Base-by-base conservation (phyloP, 2,797 vertebrate species). In the Danio albolineatus region DNA sequence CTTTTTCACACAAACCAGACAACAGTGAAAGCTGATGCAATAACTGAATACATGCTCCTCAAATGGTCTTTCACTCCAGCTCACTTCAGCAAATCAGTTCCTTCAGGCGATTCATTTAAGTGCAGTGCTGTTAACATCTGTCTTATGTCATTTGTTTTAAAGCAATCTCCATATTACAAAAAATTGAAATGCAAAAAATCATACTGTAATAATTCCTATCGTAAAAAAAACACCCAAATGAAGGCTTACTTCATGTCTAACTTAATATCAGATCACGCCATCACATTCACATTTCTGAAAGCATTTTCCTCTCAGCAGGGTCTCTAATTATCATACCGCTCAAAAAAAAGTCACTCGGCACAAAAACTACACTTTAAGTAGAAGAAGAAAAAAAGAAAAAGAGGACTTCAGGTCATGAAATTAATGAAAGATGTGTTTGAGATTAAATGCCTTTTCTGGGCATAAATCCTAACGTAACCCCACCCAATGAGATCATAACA, bases 401-500 rank as follows among this genome's bases (percentile, higher is more conserved):
- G 0, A 56, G 36, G 57, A 79, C 76, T 10, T 5, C 38, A 49
- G 66, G 77, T 79, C 67, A 73, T 46, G 49, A 56, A 72, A 54
- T 79, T 53, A 10, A 53, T 36, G 19, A 36, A 59, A 70, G 56
- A 61, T 62, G 36, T 62, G 19, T 77, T n/a, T 4, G 14, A 48
- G 14, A 51, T 51, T 12, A 49, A 78, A 78, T 10, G 48, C 59
- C 5, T 64, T 72, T 56, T 38, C 67, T 72, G 67, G 77, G 66
- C 67, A 72, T 1, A n/a, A 16, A 38, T 64, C 38, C 77, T 51
- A 10, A 21, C 8, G 4, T 46, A 21, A 43, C 76, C 38, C 17
- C 66, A 61, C 66, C 76, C 76, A n/a, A 43, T 71, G 65, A 70
- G 36, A 36, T 78, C 76, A 78, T 41, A 62, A 61, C 36, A 61